phyloP scores from a whole-genome alignment of 2,888 invertebrate species.

The Theristus sp. region DNA sequence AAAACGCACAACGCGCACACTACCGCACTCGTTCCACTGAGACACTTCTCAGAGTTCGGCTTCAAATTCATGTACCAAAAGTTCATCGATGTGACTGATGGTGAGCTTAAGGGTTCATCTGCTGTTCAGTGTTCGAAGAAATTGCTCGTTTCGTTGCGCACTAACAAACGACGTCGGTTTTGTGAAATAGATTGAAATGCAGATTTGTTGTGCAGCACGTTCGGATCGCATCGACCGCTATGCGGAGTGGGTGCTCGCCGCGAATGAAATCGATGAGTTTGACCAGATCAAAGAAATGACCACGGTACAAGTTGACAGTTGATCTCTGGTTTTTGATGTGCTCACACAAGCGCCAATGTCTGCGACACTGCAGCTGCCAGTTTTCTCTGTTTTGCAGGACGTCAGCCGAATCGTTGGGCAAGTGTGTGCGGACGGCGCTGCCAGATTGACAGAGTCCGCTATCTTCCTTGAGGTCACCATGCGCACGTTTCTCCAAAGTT shows the following conservation, averaged over 20 bases:
- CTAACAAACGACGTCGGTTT: too few species aligned
- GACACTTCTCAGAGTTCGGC: too few species aligned
- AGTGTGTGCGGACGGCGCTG: not conserved
- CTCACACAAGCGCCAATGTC: too few species aligned
- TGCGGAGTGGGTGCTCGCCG: not conserved
- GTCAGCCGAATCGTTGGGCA: not conserved
- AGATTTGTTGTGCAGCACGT: not conserved
- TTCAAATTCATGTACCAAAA: not conserved
- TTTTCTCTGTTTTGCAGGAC: not conserved
- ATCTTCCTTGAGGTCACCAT: not conserved
- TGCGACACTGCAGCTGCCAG: too few species aligned
- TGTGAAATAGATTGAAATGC: too few species aligned
- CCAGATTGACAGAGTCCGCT: not conserved
- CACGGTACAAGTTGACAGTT: too few species aligned
- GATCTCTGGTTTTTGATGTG: too few species aligned
- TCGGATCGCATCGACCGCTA: not conserved
- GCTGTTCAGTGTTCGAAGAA: too few species aligned
- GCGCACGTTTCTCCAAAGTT: too few species aligned
- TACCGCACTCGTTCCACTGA: too few species aligned
- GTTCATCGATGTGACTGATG: not conserved
- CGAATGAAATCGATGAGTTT: not conserved
- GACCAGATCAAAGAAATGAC: not conserved
- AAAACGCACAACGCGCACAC: too few species aligned
- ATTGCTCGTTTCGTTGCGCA: too few species aligned
- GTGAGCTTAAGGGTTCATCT: not conserved